A percentile compares a stretch with the other conserved stretches of the same genome.
These are phyloP conservation scores for Drosophila athabasca DNA, from an alignment of 1,140 invertebrate species.

Conservation along the genomic window DNA sequence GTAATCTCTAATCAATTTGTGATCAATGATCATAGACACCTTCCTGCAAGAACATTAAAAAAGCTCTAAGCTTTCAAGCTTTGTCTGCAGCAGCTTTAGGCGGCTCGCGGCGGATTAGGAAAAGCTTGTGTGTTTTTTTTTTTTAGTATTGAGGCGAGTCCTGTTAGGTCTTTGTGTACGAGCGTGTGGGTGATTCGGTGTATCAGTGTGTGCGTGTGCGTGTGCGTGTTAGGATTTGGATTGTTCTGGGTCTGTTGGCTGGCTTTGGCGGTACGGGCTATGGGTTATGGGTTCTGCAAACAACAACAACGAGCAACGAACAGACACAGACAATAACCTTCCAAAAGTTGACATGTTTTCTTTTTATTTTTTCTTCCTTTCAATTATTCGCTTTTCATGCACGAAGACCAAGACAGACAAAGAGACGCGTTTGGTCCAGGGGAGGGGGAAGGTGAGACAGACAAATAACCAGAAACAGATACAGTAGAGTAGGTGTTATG, in stretches of 20 bases:
- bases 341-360: constrained; percentile 33
- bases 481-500: constrained; percentile 28
- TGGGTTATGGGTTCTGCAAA: constrained; percentile 35
- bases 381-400: constrained; percentile 50
- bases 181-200: background rate
- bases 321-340: constrained; percentile 49
- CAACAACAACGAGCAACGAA: constrained; percentile 57
- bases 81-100: too few species aligned
- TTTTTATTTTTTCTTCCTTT: constrained; percentile 5
- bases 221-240: background rate
- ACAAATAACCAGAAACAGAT: constrained; percentile 11
- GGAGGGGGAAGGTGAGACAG: too few species aligned
- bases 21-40: too few species aligned
- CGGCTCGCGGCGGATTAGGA: too few species aligned
- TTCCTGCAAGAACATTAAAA: too few species aligned
- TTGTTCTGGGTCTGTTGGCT: background rate
- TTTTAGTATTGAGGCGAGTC: constrained; percentile 2
- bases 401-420: constrained; percentile 34
- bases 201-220: background rate
- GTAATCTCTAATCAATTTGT: too few species aligned
- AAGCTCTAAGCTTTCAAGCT: too few species aligned
- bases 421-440: background rate
- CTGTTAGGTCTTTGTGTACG: background rate
- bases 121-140: background rate
- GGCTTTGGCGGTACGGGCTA: background rate